phyloP scores from a whole-genome alignment of 2,113 vertebrate genomes.

The Mus spicilegus region DNA sequence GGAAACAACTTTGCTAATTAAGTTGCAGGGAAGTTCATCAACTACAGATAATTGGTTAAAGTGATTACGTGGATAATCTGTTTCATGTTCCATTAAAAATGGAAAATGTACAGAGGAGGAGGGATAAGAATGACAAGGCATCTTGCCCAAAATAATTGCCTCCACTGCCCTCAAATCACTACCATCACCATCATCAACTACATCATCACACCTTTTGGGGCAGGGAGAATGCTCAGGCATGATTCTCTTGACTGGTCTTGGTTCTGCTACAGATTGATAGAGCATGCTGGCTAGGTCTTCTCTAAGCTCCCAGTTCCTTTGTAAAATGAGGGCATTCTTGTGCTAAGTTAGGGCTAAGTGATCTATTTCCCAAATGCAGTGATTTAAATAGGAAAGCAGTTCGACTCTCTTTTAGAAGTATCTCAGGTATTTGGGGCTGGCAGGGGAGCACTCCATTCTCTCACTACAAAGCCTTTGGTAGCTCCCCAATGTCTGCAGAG shows the following conservation, averaged over 20 bases:
- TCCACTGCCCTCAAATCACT: not conserved
- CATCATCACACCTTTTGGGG: not conserved
- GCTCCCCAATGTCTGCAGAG: not conserved
- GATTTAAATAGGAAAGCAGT: not conserved
- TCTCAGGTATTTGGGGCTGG: not conserved
- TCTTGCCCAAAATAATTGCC: conserved; percentile 53
- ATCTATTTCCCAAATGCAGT: not conserved
- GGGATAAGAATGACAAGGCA: conserved; percentile 70
- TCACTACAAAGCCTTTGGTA: not conserved
- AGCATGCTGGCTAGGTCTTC: not conserved
- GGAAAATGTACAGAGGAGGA: conserved; percentile 80
- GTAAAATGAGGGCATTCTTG: not conserved
- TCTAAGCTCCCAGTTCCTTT: not conserved
- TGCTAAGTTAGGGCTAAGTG: not conserved
- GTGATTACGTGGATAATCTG: conserved; percentile 78
- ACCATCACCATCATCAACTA: not conserved
- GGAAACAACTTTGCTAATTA: conserved; percentile 86
- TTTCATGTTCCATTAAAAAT: conserved; percentile 71
- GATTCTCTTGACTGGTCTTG: not conserved
- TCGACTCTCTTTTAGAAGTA: not conserved
- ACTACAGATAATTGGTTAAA: conserved; percentile 84
- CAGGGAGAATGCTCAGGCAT: not conserved
- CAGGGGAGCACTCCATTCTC: not conserved
- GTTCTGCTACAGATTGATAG: not conserved
- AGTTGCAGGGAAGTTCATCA: conserved; percentile 83